These are phyloP conservation scores for Rallus crepitans DNA, from an alignment of 2,797 vertebrate genomes.

Conservation along the genomic window DNA sequence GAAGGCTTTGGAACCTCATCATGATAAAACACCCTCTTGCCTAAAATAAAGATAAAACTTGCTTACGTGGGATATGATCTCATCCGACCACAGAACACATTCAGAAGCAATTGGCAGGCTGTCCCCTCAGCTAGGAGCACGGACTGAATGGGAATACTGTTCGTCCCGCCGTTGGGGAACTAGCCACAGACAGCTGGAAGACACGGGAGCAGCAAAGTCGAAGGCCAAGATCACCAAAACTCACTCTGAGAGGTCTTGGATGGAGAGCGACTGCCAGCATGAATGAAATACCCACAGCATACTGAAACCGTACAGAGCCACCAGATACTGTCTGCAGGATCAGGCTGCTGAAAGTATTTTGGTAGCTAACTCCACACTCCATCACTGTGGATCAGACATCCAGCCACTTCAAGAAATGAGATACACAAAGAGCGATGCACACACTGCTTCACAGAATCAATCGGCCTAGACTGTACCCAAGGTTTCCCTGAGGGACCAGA, in stretches of 20 bases:
- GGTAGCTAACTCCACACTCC: neutral
- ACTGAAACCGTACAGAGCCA: neutral
- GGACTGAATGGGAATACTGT: neutral
- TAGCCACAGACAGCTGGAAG: slow-evolving; percentile 23
- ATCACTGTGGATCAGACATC: neutral
- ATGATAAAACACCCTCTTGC: slow-evolving; percentile 21
- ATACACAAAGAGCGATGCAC: neutral
- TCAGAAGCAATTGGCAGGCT: slow-evolving; percentile 27
- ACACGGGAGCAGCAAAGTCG: neutral
- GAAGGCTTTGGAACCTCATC: neutral
- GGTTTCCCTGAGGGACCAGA: rapidly evolving
- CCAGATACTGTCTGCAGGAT: rapidly evolving
- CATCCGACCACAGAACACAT: neutral
- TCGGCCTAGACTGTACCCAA: neutral
- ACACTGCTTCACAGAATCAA: neutral
- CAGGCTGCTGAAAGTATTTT: neutral
- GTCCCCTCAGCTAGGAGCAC: neutral
- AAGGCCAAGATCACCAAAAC: neutral
- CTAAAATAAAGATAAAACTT: slow-evolving; percentile 51
- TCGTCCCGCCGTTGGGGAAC: slow-evolving; percentile 11
- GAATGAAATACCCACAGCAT: neutral
- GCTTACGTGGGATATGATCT: slow-evolving; percentile 39
- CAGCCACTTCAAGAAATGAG: neutral
- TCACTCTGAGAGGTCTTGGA: neutral
- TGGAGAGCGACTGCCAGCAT: neutral